These are phyloP conservation scores for Potorous gilbertii DNA, from an alignment of 2,797 vertebrate genomes.

Conservation along the genomic window DNA sequence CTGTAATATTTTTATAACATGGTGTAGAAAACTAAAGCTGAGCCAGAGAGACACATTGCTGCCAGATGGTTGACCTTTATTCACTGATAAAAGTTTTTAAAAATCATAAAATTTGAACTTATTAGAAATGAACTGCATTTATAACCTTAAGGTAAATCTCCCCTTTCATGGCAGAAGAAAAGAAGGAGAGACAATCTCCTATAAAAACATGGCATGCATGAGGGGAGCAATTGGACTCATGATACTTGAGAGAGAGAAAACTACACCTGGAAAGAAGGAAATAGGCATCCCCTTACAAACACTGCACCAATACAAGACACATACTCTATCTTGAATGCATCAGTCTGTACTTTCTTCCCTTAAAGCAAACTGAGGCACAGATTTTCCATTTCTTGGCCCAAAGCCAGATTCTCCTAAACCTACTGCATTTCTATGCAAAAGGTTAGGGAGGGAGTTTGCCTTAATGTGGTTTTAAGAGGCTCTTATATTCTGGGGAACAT, in stretches of 20 bases:
- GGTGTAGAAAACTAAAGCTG: slow-evolving; percentile 80
- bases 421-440: not conserved
- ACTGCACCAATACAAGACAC: not conserved
- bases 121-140: slow-evolving; percentile 68
- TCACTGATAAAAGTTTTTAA: slow-evolving; percentile 81
- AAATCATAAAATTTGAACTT: slow-evolving; percentile 78
- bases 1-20: slow-evolving; percentile 83
- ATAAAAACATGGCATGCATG: not conserved
- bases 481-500: not conserved
- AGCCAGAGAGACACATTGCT: slow-evolving; percentile 80
- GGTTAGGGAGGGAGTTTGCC: not conserved
- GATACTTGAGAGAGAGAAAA: not conserved
- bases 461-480: not conserved
- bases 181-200: slow-evolving; percentile 19
- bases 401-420: not conserved
- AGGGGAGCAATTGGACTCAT: not conserved
- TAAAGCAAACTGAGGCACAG: not conserved
- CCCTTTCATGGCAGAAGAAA: not conserved
- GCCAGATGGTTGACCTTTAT: slow-evolving; percentile 86
- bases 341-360: not conserved
- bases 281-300: not conserved
- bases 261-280: not conserved
- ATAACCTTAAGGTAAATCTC: slow-evolving; percentile 50
- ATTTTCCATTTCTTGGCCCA: not conserved
- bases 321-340: not conserved